Base-by-base conservation (phyloP, 1,140 invertebrate genomes). In the Pogonognathellus flavescens region DNA sequence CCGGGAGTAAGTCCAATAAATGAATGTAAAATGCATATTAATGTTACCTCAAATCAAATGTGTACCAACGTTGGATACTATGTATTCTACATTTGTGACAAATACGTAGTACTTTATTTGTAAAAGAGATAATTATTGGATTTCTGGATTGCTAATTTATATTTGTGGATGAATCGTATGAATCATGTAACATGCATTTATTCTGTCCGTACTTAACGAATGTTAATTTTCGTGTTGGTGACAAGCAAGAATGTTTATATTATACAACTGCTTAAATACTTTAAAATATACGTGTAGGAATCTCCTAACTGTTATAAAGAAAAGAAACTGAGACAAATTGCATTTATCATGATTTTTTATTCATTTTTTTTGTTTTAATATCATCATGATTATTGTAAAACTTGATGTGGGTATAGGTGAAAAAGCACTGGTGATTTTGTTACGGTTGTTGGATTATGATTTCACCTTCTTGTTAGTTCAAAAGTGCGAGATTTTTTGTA, bases 321-420 rank as follows among this genome's bases (percentile, higher is more conserved):
- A 66, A 66, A 14, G 25, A 66, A 20, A 25, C 25, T 66, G 25
- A 76, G 49, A 49, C 22, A 70, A n/a, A 18, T 50, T 41, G 70
- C 70, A 76, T 76, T 76, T 76, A 31, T 49, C 14, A 49, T 76
- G 41, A 49, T 49, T 76, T 76, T 31, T 49, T 25, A 10, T 3
- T 14, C 13, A 14, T 10, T 66, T 66, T 20, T 31, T 66, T 66
- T 66, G 14, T 10, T 55, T 11, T 55, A 55, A 55, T 66, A 66
- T 66, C 14, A 13, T 41, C 31, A 41, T 41, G 31, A 41, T 41
- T 41, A 41, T 41, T 41, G 6, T 41, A 41, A 41, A 41, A 1
- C 2, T 41, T 41, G 6, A 41, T 41, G 31, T 41, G 31, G 31
- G 31, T 41, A n/a, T n/a, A n/a, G n/a, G n/a, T 41, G 31, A 6